Conservation (phyloP, 2,888 invertebrate species). For the Dasysyrphus tricinctus region DNA sequence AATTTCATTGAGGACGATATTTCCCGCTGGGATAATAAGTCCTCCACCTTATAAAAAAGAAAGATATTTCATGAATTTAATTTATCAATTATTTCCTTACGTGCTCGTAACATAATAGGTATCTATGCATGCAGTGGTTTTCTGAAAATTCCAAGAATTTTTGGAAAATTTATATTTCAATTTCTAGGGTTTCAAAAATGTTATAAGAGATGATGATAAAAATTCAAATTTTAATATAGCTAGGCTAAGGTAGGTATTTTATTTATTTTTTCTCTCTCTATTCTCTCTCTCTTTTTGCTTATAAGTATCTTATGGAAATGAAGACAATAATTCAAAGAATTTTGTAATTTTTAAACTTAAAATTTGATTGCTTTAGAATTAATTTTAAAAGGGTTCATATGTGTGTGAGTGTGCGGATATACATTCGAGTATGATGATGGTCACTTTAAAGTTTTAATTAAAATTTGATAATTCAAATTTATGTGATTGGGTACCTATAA, state of each 20-base stretch:
- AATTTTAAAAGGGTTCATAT: not conserved
- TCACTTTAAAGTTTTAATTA: slow-evolving; percentile 1
- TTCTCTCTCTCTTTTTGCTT: not conserved
- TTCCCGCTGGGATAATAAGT: no score
- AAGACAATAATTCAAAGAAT: slow-evolving; percentile 3
- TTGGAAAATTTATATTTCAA: not conserved
- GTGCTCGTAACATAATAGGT: not conserved
- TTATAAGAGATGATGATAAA: not conserved
- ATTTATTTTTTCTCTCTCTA: not conserved
- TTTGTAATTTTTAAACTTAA: not conserved
- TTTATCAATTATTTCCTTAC: slow-evolving; percentile 13
- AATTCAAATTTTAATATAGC: slow-evolving; percentile 7
- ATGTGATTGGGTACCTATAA: slow-evolving; percentile 1
- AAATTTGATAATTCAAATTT: slow-evolving; percentile 15
- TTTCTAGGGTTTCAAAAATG: slow-evolving; percentile 7
- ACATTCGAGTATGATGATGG: not conserved
- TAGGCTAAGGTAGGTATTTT: not conserved
- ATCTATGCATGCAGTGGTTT: slow-evolving; percentile 1
- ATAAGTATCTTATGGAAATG: not conserved
- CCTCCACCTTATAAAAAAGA: not conserved
- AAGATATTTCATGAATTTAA: slow-evolving; percentile 25
- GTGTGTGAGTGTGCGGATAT: no score
- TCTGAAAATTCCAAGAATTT: slow-evolving; percentile 1
- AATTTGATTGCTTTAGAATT: not conserved
- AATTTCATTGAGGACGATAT: no score